These are phyloP conservation scores for Mechanitis messenoides DNA, from an alignment of 2,888 invertebrate genomes.

Conservation along the genomic window DNA sequence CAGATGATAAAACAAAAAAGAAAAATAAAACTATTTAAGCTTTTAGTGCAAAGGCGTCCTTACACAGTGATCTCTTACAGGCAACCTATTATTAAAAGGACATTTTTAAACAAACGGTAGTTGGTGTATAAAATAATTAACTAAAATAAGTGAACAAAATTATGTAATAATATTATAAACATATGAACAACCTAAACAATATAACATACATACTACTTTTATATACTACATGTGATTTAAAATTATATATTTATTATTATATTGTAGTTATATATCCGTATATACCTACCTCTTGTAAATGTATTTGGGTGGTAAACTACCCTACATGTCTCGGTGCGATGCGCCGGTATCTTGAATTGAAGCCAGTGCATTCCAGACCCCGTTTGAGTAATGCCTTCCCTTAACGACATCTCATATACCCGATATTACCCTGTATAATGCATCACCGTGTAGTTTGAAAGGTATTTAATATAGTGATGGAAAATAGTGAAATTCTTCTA, in stretches of 20 bases:
- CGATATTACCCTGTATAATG: constrained; percentile 3
- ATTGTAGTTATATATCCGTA: not conserved
- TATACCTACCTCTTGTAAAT: constrained; percentile 10
- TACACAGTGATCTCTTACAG: too few species aligned
- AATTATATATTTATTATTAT: too few species aligned
- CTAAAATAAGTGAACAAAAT: too few species aligned
- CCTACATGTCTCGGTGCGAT: constrained; percentile 41
- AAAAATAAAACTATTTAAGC: too few species aligned
- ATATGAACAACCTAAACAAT: not conserved
- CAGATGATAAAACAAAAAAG: too few species aligned
- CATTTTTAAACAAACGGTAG: too few species aligned
- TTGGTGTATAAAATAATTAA: too few species aligned
- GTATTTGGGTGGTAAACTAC: constrained; percentile 22
- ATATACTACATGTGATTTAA: too few species aligned
- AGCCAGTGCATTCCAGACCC: constrained; percentile 53
- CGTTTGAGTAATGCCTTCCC: constrained; percentile 47
- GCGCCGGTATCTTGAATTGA: constrained; percentile 46
- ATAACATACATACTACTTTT: not conserved
- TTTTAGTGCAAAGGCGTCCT: too few species aligned
- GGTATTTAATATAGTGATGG: not conserved
- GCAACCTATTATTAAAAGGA: too few species aligned
- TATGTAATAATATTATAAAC: too few species aligned
- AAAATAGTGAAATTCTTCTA: not conserved
- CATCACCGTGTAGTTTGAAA: not conserved
- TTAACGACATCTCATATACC: constrained; percentile 43